Conservation (phyloP, 1,140 invertebrate genomes). For the Daktulosphaira vitifoliae region DNA sequence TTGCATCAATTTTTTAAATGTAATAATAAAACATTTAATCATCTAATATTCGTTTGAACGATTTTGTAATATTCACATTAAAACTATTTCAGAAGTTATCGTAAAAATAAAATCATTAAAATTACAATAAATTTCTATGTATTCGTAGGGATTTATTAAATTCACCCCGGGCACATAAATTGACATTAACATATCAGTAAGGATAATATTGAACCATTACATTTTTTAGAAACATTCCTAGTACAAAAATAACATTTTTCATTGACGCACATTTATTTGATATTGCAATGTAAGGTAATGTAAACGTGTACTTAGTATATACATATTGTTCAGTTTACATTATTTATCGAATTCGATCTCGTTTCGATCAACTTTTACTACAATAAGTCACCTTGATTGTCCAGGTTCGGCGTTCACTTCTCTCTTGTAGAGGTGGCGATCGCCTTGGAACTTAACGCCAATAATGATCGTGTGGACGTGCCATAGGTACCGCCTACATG, state of each 20-base stretch:
- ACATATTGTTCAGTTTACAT: slow-evolving; percentile 22
- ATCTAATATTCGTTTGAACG: too few relatives aligned
- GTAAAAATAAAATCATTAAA: too few relatives aligned
- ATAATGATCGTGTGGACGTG: slow-evolving; percentile 32
- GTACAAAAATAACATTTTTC: not conserved
- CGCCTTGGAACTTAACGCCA: slow-evolving; percentile 25
- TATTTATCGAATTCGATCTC: slow-evolving; percentile 26
- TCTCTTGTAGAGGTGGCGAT: slow-evolving; percentile 22
- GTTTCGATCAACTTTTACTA: slow-evolving; percentile 34
- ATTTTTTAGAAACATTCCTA: not conserved
- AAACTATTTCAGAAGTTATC: too few relatives aligned
- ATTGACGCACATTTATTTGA: not conserved
- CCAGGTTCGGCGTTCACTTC: slow-evolving; percentile 24
- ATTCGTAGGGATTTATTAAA: too few relatives aligned
- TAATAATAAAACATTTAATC: too few relatives aligned
- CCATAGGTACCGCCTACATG: slow-evolving; percentile 29
- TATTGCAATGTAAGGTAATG: not conserved
- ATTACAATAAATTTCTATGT: too few relatives aligned
- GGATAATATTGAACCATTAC: not conserved
- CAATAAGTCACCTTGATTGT: slow-evolving; percentile 29
- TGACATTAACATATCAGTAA: slow-evolving; percentile 8
- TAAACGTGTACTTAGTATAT: not conserved
- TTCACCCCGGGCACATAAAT: slow-evolving; percentile 1
- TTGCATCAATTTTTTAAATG: too few relatives aligned
- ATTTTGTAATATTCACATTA: too few relatives aligned